Percentiles rank a stretch among this genome's conserved stretches.
These are phyloP conservation scores for Hippocampus guttulatus DNA, from an alignment of 2,113 vertebrate species.

Conservation along the genomic window DNA sequence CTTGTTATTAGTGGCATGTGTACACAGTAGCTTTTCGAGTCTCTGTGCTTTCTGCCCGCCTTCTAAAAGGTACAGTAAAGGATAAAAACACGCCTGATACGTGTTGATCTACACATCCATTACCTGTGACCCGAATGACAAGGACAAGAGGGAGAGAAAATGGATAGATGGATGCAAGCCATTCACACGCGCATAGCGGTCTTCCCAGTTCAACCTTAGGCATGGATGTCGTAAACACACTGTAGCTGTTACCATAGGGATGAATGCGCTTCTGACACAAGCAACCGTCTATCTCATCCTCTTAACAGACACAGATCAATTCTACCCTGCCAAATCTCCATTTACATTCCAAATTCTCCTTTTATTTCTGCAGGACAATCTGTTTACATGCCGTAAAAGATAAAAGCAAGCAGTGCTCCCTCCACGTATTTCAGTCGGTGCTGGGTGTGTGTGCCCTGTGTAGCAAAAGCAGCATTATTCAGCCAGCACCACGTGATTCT, in stretches of 20 bases:
- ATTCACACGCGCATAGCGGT: background rate
- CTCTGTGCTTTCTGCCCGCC: background rate
- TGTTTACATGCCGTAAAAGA: background rate
- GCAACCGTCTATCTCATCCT: background rate
- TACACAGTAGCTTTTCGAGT: too few species aligned
- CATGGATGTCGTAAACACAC: constrained; percentile 31
- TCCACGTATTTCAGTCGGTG: background rate
- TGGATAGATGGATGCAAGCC: background rate
- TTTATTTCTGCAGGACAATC: background rate
- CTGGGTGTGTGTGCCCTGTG: background rate
- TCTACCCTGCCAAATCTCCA: background rate
- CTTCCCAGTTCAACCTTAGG: constrained; percentile 13
- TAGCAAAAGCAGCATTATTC: constrained; percentile 29
- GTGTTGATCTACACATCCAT: background rate
- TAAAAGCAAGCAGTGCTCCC: constrained; percentile 3
- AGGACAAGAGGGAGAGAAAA: background rate
- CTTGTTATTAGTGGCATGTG: too few species aligned
- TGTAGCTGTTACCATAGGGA: constrained; percentile 39
- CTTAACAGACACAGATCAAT: background rate
- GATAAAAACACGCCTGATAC: background rate
- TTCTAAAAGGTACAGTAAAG: background rate
- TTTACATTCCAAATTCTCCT: background rate
- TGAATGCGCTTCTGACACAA: background rate
- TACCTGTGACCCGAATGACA: background rate
- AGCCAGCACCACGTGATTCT: constrained; percentile 11